These are phyloP conservation scores for Drosophila saltans DNA, from an alignment of 1,140 invertebrate species.

Conservation along the genomic window DNA sequence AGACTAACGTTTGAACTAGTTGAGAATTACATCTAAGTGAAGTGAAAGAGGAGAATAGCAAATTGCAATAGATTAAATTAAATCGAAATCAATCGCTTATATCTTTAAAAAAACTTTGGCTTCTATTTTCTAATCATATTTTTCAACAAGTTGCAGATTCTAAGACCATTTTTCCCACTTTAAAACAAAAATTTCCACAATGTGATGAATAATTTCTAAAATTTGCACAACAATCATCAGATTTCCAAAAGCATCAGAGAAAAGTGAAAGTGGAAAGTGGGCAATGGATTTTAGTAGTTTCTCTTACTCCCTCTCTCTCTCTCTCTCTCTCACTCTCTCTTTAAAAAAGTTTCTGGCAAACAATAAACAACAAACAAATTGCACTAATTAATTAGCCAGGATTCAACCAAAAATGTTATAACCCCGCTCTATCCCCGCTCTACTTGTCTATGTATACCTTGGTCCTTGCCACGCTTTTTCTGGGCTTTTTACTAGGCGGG, in stretches of 20 bases:
- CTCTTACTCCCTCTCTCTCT: not conserved
- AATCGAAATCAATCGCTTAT: too few relatives aligned
- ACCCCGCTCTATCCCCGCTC: not conserved
- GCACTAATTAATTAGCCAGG: conserved; percentile 69
- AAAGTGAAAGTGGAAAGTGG: conserved; percentile 9
- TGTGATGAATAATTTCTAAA: conserved; percentile 22
- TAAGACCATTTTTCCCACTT: too few relatives aligned
- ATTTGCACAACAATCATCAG: conserved; percentile 22
- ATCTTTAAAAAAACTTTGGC: too few relatives aligned
- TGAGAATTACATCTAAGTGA: too few relatives aligned
- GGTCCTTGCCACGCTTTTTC: too few relatives aligned
- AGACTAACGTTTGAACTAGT: too few relatives aligned
- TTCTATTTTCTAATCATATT: too few relatives aligned
- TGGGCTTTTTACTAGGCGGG: not conserved
- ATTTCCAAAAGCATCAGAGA: not conserved
- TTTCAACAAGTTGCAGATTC: too few relatives aligned
- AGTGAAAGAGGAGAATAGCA: too few relatives aligned
- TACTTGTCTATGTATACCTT: not conserved
- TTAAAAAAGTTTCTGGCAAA: conserved; percentile 35
- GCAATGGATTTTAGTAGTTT: conserved; percentile 5
- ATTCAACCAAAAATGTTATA: not conserved
- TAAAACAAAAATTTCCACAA: not conserved
- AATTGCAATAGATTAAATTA: too few relatives aligned
- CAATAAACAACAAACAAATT: conserved; percentile 63
- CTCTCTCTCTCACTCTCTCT: not conserved